A percentile compares a stretch with the other conserved stretches of the same genome.
Evolutionary conservation across 2,888 invertebrate species (phyloP).

Genomic region (Kryphioiulus occultus): DNA sequence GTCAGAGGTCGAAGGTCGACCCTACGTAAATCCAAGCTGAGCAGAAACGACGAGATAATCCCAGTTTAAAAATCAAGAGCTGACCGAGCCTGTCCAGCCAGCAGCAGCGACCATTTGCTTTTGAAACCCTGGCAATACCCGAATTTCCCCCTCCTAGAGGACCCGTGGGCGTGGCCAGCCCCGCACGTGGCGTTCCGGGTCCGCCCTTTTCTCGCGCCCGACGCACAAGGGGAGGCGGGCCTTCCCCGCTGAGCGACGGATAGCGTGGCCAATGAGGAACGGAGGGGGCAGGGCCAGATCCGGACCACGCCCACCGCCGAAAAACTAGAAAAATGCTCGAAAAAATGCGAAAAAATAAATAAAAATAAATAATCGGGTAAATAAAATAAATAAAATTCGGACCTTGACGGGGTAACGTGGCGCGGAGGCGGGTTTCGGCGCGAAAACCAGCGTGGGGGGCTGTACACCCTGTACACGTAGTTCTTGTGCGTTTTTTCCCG

Average conservation of each 20-base stretch:
- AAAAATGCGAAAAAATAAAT: too few relatives aligned
- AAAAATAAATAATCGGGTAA: slow-evolving; percentile 2
- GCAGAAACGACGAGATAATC: neutral
- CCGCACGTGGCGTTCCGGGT: neutral
- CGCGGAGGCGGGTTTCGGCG: neutral
- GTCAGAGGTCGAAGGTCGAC: neutral
- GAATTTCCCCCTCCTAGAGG: neutral
- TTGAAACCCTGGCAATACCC: neutral
- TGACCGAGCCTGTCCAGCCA: neutral
- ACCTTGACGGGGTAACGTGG: neutral
- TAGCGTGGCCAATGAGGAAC: neutral
- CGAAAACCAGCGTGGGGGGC: slow-evolving; percentile 15
- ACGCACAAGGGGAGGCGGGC: neutral
- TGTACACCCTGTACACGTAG: neutral
- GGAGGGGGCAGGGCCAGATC: neutral
- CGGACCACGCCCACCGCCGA: neutral
- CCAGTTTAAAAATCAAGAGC: neutral
- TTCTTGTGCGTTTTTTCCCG: too few relatives aligned
- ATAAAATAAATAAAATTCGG: neutral
- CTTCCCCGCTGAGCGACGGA: neutral
- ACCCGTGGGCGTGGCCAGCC: neutral
- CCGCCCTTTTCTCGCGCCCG: neutral
- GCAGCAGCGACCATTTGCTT: neutral
- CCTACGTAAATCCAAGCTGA: neutral
- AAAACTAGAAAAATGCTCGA: too few relatives aligned